Evolutionary conservation across 2,888 invertebrate genomes (phyloP), one percentile per base, ranked within the genome.

Genomic region (Thymelicus acteon): DNA sequence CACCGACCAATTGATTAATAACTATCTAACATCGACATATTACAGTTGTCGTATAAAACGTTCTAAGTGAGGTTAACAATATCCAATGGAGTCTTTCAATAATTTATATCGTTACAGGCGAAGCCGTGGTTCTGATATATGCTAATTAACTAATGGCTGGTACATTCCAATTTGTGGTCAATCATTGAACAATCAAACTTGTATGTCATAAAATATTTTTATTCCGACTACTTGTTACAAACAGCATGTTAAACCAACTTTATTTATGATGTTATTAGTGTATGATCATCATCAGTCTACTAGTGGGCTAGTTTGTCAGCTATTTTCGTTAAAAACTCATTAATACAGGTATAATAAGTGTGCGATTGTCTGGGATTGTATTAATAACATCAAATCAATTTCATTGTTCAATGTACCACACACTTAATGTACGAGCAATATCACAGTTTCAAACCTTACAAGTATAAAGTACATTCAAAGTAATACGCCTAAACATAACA

Each of bases 1-100:
- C 75, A 68, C 24, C 73, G 72, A 72, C 67, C 63, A 75, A 78
- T 77, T 77, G 73, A 76, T 76, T 77, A 72, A 76, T 74, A 76
- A 64, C 75, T 78, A 78, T 71, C 75, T 77, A 75, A 72, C 19
- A 64, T 70, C 73, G 73, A 75, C 72, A 74, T 72, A 74, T 60
- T 69, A 69, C 58, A 58, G 48, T 2, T 70, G 70, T 71, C 64
- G 65, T 73, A 75, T 69, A 73, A 73, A 75, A 74, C 58, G 52
- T 74, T 72, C 72, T 72, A 65, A 73, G 19, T 60, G 69, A 72
- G 52, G 63, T 74, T 72, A 67, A 71, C 70, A 60, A 72, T 72
- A 74, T 72, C 71, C 19, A 54, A 15, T 68, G 68, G 57, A 75
- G 75, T 73, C 72, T 74, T 72, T 73, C 58, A 71, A 69, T 72